Evolutionary conservation across 2,113 vertebrate genomes (phyloP).

Genomic region (Pipra filicauda): DNA sequence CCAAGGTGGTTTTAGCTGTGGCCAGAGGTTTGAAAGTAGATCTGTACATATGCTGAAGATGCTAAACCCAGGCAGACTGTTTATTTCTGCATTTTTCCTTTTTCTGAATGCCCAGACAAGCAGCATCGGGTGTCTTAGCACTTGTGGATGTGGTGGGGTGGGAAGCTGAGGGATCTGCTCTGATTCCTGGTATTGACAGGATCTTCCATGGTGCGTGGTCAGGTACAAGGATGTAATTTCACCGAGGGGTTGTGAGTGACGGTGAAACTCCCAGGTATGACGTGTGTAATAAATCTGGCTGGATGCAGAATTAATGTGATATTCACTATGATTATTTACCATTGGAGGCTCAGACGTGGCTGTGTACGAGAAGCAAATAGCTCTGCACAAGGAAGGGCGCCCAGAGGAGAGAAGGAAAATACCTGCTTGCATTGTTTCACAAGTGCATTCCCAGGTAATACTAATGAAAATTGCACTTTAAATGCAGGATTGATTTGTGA

Average conservation of each 20-base stretch:
- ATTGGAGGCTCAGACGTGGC: not conserved
- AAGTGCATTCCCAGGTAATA: not conserved
- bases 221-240: not conserved
- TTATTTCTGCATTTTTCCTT: not conserved
- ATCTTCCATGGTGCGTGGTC: not conserved
- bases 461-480: slow-evolving; percentile 54
- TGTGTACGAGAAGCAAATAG: not conserved
- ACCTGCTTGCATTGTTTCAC: not conserved
- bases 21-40: not conserved
- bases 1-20: not conserved
- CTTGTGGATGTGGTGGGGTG: not conserved
- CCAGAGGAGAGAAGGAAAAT: not conserved
- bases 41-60: not conserved
- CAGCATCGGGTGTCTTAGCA: not conserved
- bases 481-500: slow-evolving; percentile 43
- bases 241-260: not conserved
- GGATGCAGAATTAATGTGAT: not conserved
- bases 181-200: not conserved
- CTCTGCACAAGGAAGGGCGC: not conserved
- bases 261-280: not conserved
- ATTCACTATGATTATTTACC: not conserved
- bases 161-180: not conserved
- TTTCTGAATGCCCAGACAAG: not conserved
- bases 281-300: not conserved
- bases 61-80: not conserved